A percentile compares a stretch with the other conserved stretches of the same genome.
Conservation (phyloP, 2,113 vertebrate genomes). For the Phocoena sinus region DNA sequence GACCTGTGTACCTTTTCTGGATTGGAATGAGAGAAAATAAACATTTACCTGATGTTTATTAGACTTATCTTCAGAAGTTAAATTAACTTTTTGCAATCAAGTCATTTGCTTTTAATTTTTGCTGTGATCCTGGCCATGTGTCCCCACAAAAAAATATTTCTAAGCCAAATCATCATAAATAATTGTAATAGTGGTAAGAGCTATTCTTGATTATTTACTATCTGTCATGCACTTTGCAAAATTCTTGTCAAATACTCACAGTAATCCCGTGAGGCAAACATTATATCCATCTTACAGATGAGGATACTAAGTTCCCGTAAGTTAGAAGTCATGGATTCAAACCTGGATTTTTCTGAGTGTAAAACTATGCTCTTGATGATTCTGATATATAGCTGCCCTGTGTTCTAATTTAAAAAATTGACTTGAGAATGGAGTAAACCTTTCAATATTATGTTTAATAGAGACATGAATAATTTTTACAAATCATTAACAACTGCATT, state of each 20-base stretch:
- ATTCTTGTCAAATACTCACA: not conserved
- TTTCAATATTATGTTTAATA: not conserved
- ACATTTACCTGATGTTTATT: not conserved
- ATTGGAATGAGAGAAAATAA: not conserved
- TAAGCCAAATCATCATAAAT: not conserved
- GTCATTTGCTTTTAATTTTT: not conserved
- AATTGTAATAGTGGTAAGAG: not conserved
- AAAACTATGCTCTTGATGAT: not conserved
- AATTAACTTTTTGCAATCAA: not conserved
- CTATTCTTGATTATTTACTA: not conserved
- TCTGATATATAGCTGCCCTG: not conserved
- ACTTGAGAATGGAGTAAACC: not conserved
- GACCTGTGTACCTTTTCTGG: not conserved
- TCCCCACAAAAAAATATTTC: not conserved
- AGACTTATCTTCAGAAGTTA: not conserved
- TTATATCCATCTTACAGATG: not conserved
- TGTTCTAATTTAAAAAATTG: not conserved
- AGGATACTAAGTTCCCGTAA: too few species aligned
- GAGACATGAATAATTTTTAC: not conserved
- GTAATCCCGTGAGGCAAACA: not conserved
- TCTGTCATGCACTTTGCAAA: not conserved
- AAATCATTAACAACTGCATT: not conserved
- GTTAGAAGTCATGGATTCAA: not conserved
- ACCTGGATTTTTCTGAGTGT: not conserved
- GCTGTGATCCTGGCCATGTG: not conserved